Evolutionary conservation across 2,797 vertebrate species (phyloP), one percentile per base, ranked within the genome.

Genomic region (Clangula hyemalis): DNA sequence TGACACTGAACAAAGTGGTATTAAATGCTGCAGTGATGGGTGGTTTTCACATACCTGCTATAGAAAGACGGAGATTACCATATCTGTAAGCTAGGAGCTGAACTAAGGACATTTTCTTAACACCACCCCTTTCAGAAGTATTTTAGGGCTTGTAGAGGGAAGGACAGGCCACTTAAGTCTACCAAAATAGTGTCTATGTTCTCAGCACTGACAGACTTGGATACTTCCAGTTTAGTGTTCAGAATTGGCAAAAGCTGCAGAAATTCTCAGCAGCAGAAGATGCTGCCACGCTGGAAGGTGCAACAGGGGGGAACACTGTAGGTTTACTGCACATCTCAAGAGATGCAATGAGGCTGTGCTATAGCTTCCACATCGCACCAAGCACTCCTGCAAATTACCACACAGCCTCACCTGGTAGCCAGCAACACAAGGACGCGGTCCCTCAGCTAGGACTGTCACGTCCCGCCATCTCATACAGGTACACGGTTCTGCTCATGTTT

Each of bases 151-250:
- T 93, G 32, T 21, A 76, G 14, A 32, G 76, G 82, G 62, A 86
- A 90, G 62, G 62, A 49, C 91, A 96, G 85, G 90, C 85, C 90
- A 43, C 57, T 80, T 68, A 19, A 24, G 45, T 54, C 68, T 81
- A 93, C 18, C 39, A 91, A 71, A 94, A 82, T 91, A 94, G 94
- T 86, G 93, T 91, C 89, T 86, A 75, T 4, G 7, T 82, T 90
- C 58, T 89, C 76, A 74, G 84, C 39, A 1, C 36, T 65, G 77
- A 85, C 79, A 87, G 66, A 86, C 78, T 90, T 77, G 71, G 64
- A 20, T 92, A 88, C 16, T 94, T 92, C 74, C 51, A 74, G 71
- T 75, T 92, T 95, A 97, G 95, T 96, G 95, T 97, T 95, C 69
- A 66, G 68, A 94, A 94, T 1, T 89, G 82, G 87, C 84, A 90